Evolutionary conservation across 2,797 vertebrate species (phyloP), one percentile per base, ranked within the genome.

Genomic region (Microctenopoma steveboyesi): DNA sequence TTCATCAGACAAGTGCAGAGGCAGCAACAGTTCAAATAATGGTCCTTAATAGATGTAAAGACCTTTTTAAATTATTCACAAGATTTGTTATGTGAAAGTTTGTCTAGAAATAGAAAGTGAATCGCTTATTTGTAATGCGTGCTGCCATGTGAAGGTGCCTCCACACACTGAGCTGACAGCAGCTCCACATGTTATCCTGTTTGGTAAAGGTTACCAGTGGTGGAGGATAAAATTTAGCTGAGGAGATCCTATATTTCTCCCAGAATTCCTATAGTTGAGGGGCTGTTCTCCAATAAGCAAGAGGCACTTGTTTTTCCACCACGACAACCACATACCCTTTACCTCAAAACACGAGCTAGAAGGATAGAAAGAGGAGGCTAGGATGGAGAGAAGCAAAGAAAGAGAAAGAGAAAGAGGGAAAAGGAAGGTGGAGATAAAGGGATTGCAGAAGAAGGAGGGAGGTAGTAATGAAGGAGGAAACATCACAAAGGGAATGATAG

Each of bases 221-320:
- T 53, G 49, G 48, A 83, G 69, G 59, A 40, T 73, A 67, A 25
- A 78, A 80, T 75, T 83, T 53, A 78, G 48, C 40, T 65, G 18
- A 58, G 68, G 28, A 57, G 15, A 74, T 50, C n/a, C 27, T 64
- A 18, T 40, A 49, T 80, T 87, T 92, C 92, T 91, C 92, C 92
- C 93, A 94, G 92, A 94, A 94, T 93, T 93, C 91, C 92, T 93
- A 89, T 91, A 87, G 78, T 88, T 88, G 78, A 92, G 30, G 87
- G 84, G 85, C 85, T 90, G 84, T 89, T 90, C 79, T 92, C 84
- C 84, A 88, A 83, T 94, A 84, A 92, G 88, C 91, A 91, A 88
- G 87, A 93, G 89, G 89, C 87, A 90, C 75, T 87, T 85, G 69
- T 87, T 86, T 89, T 88, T 87, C 83, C 88, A 90, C 88, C 89